phyloP scores from a whole-genome alignment of 2,888 invertebrate species.

The Brachyopa scutellaris region DNA sequence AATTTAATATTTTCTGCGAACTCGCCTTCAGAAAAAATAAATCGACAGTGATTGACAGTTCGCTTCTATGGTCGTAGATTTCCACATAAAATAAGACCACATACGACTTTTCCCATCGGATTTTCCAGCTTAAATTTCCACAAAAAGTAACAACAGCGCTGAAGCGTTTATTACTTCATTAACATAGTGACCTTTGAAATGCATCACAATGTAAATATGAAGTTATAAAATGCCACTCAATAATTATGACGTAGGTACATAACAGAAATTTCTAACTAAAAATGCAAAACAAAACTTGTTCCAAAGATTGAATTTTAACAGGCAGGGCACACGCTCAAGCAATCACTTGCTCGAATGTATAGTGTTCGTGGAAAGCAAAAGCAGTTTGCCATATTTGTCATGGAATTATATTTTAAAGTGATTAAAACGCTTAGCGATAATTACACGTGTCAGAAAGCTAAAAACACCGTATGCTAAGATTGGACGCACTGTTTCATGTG shows the following conservation, averaged over 20 bases:
- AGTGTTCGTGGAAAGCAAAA: constrained; percentile 2
- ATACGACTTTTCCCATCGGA: too few relatives aligned
- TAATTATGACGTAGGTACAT: not conserved
- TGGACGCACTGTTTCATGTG: not conserved
- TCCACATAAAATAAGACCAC: too few relatives aligned
- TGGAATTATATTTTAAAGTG: too few relatives aligned
- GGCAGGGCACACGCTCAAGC: too few relatives aligned
- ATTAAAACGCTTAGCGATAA: too few relatives aligned
- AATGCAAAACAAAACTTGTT: constrained; percentile 32
- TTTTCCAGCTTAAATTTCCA: constrained; percentile 4
- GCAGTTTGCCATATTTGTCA: too few relatives aligned
- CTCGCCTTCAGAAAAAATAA: too few relatives aligned
- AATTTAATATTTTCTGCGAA: too few relatives aligned
- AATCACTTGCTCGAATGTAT: not conserved
- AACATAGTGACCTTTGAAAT: constrained; percentile 36
- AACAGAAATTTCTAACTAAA: constrained; percentile 12
- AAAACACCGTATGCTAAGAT: too few relatives aligned
- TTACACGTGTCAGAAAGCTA: too few relatives aligned
- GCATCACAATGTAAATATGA: not conserved
- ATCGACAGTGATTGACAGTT: too few relatives aligned
- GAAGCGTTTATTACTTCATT: not conserved
- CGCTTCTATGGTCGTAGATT: too few relatives aligned
- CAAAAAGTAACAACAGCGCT: not conserved
- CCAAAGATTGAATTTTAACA: constrained; percentile 24
- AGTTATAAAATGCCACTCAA: not conserved